These are phyloP conservation scores for Noctua fimbriata DNA, from an alignment of 2,888 invertebrate species.

Conservation along the genomic window DNA sequence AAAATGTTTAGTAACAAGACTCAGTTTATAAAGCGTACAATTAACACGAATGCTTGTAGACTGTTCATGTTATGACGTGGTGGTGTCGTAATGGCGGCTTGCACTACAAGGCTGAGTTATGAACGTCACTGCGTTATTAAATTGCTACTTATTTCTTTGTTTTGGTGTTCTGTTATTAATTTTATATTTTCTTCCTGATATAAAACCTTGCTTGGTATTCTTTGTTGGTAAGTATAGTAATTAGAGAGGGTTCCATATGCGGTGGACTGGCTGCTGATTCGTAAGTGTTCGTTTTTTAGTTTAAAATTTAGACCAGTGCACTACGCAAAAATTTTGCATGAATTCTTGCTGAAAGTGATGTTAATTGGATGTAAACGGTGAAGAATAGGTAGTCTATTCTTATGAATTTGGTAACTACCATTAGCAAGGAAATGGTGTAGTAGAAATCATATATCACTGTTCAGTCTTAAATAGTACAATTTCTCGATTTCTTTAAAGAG, in stretches of 20 bases:
- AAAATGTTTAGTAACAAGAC: slow-evolving; percentile 58
- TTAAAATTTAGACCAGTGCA: background rate
- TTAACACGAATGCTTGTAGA: slow-evolving; percentile 67
- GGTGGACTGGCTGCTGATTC: background rate
- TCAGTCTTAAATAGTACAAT: background rate
- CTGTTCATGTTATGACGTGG: slow-evolving; percentile 21
- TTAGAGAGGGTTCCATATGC: background rate
- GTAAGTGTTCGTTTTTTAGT: background rate
- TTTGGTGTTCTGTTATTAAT: slow-evolving; percentile 23
- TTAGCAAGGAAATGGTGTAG: background rate
- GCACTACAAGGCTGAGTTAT: slow-evolving; percentile 64
- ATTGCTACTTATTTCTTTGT: slow-evolving; percentile 48
- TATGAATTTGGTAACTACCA: background rate
- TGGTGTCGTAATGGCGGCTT: slow-evolving; percentile 57
- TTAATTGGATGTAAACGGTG: background rate
- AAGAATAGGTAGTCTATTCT: background rate
- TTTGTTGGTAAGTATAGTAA: background rate
- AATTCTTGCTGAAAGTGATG: background rate
- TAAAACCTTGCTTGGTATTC: slow-evolving; percentile 21
- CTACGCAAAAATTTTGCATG: background rate
- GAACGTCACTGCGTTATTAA: slow-evolving; percentile 46
- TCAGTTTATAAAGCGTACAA: slow-evolving; percentile 68
- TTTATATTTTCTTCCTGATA: slow-evolving; percentile 30
- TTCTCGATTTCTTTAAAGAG: background rate
- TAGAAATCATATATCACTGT: background rate